phyloP scores from a whole-genome alignment of 2,113 vertebrate genomes.

The Ciconia stormi region DNA sequence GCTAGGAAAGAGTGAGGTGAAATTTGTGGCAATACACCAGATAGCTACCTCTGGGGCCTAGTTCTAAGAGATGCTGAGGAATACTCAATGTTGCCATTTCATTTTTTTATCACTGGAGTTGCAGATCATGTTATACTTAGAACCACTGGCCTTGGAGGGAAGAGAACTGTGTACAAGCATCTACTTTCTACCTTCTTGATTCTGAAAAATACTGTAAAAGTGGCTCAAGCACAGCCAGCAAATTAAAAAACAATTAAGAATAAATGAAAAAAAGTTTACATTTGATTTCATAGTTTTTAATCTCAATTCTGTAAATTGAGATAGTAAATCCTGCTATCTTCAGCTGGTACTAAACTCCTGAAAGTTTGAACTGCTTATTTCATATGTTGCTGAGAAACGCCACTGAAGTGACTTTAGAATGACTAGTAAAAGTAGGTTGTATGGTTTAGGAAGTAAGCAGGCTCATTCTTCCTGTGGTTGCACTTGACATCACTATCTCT shows the following conservation, averaged over 20 bases:
- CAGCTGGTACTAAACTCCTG: background rate
- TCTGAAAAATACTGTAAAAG: background rate
- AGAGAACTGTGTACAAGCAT: background rate
- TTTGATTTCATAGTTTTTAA: background rate
- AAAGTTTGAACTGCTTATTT: background rate
- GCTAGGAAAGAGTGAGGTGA: background rate
- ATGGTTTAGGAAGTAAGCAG: background rate
- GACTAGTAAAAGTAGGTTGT: background rate
- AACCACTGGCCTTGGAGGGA: background rate
- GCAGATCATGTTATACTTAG: background rate
- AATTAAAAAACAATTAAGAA: background rate
- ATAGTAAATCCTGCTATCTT: background rate
- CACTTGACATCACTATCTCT: background rate
- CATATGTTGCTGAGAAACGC: background rate
- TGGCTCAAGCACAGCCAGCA: background rate
- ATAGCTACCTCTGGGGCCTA: background rate
- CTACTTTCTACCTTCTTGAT: background rate
- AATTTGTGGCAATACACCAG: background rate
- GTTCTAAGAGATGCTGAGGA: background rate
- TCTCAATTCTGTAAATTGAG: background rate
- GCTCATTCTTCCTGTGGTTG: background rate
- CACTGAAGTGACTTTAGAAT: background rate
- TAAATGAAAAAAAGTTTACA: background rate
- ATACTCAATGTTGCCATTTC: background rate
- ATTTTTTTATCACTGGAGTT: background rate